Conservation (phyloP, 2,888 invertebrate species). For the Listrodromus nycthemerus region DNA sequence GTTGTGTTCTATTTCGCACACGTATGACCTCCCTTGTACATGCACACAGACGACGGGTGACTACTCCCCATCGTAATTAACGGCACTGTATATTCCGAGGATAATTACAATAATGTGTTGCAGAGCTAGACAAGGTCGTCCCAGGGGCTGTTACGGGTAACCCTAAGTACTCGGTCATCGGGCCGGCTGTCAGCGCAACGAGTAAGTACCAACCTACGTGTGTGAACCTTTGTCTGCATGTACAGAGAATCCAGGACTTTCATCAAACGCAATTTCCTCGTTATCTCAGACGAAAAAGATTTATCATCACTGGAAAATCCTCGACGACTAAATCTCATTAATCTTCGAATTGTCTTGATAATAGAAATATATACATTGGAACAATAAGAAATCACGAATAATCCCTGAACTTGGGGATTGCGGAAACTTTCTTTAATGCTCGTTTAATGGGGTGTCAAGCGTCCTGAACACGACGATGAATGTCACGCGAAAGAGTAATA, state of each 20-base stretch:
- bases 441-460: constrained; percentile 35
- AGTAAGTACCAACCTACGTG: constrained; percentile 86
- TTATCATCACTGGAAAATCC: constrained; percentile 45
- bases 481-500: background rate
- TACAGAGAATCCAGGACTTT: constrained; percentile 39
- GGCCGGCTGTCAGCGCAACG: constrained; percentile 91
- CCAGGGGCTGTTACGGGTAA: constrained; percentile 82
- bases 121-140: constrained; percentile 84
- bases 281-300: constrained; percentile 58
- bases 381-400: constrained; percentile 11
- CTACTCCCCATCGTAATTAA: constrained; percentile 77
- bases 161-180: constrained; percentile 86
- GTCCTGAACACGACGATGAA: background rate
- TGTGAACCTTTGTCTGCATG: constrained; percentile 24
- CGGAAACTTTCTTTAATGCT: constrained; percentile 4
- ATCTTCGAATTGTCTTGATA: constrained; percentile 52
- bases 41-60: constrained; percentile 45
- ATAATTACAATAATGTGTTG: constrained; percentile 84
- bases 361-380: background rate
- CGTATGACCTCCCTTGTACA: constrained; percentile 61
- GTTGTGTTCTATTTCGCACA: constrained; percentile 78
- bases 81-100: constrained; percentile 82
- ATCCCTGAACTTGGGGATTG: constrained; percentile 5
- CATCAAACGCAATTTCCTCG: constrained; percentile 66
- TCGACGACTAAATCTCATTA: constrained; percentile 40